Conservation (phyloP, 2,888 invertebrate species). For the Hypsopygia costalis region DNA sequence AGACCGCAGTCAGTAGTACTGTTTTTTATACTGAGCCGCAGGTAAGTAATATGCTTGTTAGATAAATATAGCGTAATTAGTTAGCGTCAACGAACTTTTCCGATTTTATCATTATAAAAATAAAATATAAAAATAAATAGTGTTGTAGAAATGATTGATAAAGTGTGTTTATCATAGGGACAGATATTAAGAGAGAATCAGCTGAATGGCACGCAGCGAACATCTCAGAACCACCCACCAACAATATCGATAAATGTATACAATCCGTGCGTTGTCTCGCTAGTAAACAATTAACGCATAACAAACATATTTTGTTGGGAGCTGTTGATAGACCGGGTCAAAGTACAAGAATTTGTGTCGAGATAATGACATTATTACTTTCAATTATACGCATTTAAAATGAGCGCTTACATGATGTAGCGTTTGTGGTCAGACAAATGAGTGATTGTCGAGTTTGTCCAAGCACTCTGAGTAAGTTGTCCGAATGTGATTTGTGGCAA, state of each 20-base stretch:
- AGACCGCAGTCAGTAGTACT: too few species aligned
- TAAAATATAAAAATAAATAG: not conserved
- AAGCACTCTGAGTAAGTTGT: too few species aligned
- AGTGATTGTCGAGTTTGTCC: too few species aligned
- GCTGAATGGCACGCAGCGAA: conserved; percentile 26
- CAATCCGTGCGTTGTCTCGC: conserved; percentile 31
- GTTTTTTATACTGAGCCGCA: too few species aligned
- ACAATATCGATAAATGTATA: conserved; percentile 30
- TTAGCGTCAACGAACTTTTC: too few species aligned
- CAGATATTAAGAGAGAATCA: conserved; percentile 23
- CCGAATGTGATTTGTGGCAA: too few species aligned
- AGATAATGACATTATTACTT: conserved; percentile 30
- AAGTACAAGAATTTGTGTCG: conserved; percentile 48
- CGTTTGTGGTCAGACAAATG: too few species aligned
- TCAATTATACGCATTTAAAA: conserved; percentile 33
- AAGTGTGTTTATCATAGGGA: conserved; percentile 24
- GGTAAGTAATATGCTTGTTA: too few species aligned
- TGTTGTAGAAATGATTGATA: conserved; percentile 23
- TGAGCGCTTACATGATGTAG: conserved; percentile 8
- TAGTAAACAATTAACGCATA: conserved; percentile 42
- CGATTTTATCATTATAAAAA: too few species aligned
- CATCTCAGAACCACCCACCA: conserved; percentile 20
- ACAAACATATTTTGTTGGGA: conserved; percentile 33
- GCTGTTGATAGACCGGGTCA: conserved; percentile 37
- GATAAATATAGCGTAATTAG: too few species aligned